Evolutionary conservation across 2,797 vertebrate species (phyloP).

Genomic region (Pipistrellus pygmaeus): DNA sequence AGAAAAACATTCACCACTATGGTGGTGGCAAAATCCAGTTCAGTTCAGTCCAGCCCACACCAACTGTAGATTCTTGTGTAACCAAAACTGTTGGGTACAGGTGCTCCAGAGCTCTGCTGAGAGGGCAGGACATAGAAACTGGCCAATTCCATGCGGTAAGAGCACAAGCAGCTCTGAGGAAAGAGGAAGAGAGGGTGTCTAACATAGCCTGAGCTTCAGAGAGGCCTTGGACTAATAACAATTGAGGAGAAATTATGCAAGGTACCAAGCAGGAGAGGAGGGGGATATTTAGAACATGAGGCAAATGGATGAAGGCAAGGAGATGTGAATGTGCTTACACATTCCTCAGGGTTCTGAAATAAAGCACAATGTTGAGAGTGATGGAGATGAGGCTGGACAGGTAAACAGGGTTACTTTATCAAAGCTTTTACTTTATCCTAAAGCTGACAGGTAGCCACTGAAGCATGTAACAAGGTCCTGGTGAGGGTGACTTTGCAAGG

Average conservation of each 20-base stretch:
- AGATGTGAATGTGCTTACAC: not conserved
- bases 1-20: not conserved
- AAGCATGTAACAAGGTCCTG: not conserved
- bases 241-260: not conserved
- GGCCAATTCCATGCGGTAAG: accelerated
- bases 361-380: not conserved
- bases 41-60: not conserved
- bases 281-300: not conserved
- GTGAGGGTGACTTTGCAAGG: not conserved
- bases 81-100: not conserved
- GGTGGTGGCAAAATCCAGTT: conserved; percentile 5
- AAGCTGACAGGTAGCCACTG: not conserved
- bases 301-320: not conserved
- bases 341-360: conserved; percentile 7
- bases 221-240: not conserved
- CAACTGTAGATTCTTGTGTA: not conserved
- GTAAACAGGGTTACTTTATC: not conserved
- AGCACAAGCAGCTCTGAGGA: not conserved
- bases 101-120: not conserved
- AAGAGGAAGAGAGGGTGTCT: not conserved
- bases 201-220: not conserved
- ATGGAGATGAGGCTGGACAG: not conserved
- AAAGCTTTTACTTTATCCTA: not conserved
- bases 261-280: not conserved
- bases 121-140: not conserved